Evolutionary conservation across 2,113 vertebrate genomes (phyloP).

Genomic region (Sminthopsis crassicaudata): DNA sequence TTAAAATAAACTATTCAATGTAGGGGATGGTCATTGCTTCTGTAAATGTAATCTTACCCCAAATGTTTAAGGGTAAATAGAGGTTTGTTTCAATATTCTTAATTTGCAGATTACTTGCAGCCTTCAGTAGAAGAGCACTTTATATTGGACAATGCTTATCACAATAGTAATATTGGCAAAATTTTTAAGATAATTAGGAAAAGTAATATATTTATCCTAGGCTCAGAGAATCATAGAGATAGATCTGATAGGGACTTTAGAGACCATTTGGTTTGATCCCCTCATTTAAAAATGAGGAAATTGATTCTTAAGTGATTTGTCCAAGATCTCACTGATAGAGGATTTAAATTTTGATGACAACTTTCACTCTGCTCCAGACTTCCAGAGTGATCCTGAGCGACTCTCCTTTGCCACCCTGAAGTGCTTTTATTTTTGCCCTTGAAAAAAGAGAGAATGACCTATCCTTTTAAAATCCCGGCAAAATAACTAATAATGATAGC

Average conservation of each 20-base stretch:
- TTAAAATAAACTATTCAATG: not conserved
- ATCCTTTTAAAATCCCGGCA: not conserved
- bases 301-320: too few relatives aligned
- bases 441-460: constrained; percentile 25
- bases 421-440: constrained; percentile 18
- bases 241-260: too few relatives aligned
- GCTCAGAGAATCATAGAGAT: too few relatives aligned
- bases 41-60: not conserved
- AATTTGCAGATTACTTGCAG: not conserved
- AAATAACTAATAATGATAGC: not conserved
- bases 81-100: not conserved
- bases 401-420: not conserved
- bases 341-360: too few relatives aligned
- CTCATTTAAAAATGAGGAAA: too few relatives aligned
- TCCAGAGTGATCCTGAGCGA: not conserved
- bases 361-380: not conserved
- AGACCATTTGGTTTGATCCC: too few relatives aligned
- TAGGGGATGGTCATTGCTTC: constrained; percentile 49
- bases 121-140: constrained; percentile 10
- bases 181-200: constrained; percentile 35
- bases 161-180: not conserved
- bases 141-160: not conserved
- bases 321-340: too few relatives aligned
- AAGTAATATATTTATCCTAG: not conserved
- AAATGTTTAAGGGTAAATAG: constrained; percentile 12